Evolutionary conservation across 1,140 invertebrate species (phyloP), one percentile per base, ranked within the genome.

Genomic region (Sarcophaga peregrina): DNA sequence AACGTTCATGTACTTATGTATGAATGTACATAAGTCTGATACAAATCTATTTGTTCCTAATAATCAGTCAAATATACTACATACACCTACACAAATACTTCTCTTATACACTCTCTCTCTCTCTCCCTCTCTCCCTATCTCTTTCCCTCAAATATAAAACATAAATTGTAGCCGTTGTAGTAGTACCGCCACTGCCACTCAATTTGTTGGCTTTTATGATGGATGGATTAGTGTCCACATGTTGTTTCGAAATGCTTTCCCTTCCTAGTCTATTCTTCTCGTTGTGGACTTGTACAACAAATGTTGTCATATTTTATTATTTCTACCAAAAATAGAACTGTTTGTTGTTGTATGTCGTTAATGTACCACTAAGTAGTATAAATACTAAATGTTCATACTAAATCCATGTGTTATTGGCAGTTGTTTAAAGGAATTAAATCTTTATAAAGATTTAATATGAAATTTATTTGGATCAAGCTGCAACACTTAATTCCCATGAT

Each of bases 301-400:
- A 68, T 68, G 62, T 68, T 68, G 62, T 68, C 62, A 68, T 68
- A 17, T 68, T 68, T 68, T 17, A 68, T 68, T 68, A 68, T 25
- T 68, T 68, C 8, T 10, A 68, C 62, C 20, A 68, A 68, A 20
- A 68, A 68, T 68, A 68, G n/a, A 68, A 10, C 9, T 68, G 62
- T 68, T 20, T 68, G 62, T 68, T 20, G 62, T 68, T 1, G 9
- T 10, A 52, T 10, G 8, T 10, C 5, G 50, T 5, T 52, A 1
- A 1, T 37, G 54, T 7, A n/a, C 10, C n/a, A 58, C 13, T 58
- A 58, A n/a, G 54, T 58, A 58, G 15, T 58, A 58, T 5, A 58
- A 58, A 58, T 58, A 58, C 54, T 58, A 58, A 58, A 58, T 58
- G 54, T 58, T 58, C 54, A 58, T 58, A 58, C 54, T 58, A 58